Conservation (phyloP, 2,797 vertebrate species). For the Spea hammondii region DNA sequence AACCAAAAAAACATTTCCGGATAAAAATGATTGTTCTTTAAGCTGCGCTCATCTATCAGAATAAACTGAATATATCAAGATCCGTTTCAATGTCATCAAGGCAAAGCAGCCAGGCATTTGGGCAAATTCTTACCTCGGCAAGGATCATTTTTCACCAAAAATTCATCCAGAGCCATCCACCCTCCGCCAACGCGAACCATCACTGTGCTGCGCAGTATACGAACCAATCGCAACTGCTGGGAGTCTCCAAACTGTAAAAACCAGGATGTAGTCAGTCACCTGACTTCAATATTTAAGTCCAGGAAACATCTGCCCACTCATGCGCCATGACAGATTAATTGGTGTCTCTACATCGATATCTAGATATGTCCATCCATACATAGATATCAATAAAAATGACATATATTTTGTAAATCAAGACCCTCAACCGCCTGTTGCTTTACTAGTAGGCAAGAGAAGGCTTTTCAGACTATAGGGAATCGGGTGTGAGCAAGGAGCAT, state of each 20-base stretch:
- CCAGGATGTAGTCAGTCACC: conserved; percentile 36
- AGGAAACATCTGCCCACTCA: not conserved
- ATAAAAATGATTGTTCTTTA: too few species aligned
- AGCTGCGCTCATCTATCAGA: too few species aligned
- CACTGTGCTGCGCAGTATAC: conserved; percentile 95
- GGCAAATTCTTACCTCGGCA: conserved; percentile 85
- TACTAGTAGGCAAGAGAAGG: too few species aligned
- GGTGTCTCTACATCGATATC: not conserved
- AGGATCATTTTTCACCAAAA: conserved; percentile 96
- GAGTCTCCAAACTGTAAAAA: conserved; percentile 90
- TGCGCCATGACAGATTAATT: not conserved
- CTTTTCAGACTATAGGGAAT: too few species aligned
- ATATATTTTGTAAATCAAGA: too few species aligned
- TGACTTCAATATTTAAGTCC: not conserved
- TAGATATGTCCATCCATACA: not conserved
- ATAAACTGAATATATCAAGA: too few species aligned
- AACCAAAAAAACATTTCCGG: too few species aligned
- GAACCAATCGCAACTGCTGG: conserved; percentile 95
- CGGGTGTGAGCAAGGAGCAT: not conserved
- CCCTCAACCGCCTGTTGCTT: too few species aligned
- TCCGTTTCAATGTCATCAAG: too few species aligned
- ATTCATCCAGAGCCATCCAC: conserved; percentile 99
- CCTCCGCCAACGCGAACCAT: conserved; percentile 97
- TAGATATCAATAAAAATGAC: too few species aligned
- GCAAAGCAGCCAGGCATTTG: not conserved